Conservation (phyloP, 2,888 invertebrate genomes). For the Criorhina ranunculi region DNA sequence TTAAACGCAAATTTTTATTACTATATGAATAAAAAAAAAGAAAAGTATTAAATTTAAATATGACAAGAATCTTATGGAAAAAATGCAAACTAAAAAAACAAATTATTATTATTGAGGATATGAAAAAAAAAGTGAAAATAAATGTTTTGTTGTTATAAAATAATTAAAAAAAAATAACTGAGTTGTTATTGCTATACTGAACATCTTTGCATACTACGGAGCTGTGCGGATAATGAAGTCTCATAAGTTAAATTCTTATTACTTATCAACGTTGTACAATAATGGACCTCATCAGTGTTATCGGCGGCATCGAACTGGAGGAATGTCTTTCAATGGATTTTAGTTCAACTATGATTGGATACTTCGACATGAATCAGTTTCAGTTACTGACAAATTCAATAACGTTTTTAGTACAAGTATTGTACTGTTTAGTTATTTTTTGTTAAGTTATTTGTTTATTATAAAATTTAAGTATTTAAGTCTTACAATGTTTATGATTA, state of each 20-base stretch:
- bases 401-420: not conserved
- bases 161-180: constrained; percentile 74
- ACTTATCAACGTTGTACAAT: constrained; percentile 9
- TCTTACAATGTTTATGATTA: no score
- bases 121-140: constrained; percentile 78
- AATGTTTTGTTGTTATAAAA: constrained; percentile 80
- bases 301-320: not conserved
- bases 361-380: no score
- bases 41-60: constrained; percentile 77
- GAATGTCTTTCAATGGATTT: constrained; percentile 47
- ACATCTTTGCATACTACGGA: constrained; percentile 8
- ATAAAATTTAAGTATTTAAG: not conserved
- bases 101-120: constrained; percentile 76
- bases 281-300: not conserved
- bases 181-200: constrained; percentile 64
- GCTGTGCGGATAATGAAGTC: not conserved
- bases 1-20: constrained; percentile 76
- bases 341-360: not conserved
- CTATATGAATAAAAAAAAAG: constrained; percentile 61
- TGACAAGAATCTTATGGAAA: constrained; percentile 72
- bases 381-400: no score
- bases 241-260: constrained; percentile 1
- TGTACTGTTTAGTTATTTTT: not conserved
- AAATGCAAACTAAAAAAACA: constrained; percentile 70
- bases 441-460: not conserved